Evolutionary conservation across 2,113 vertebrate species (phyloP).

Genomic region (Laticauda laticaudata): DNA sequence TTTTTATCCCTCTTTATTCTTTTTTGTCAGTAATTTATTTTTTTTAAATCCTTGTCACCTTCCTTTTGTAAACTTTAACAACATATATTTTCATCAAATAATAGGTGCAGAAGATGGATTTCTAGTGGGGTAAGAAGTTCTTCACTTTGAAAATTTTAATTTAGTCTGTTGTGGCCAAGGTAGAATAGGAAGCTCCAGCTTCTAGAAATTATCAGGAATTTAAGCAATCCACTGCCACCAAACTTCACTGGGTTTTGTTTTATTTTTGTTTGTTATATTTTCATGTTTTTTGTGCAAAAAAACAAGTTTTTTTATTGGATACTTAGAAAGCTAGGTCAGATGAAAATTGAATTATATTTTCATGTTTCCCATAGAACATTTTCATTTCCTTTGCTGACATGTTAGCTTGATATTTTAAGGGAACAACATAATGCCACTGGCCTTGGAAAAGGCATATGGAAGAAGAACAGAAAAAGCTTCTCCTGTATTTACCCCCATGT

Average conservation of each 20-base stretch:
- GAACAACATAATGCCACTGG: neutral
- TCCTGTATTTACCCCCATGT: neutral
- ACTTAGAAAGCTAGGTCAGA: neutral
- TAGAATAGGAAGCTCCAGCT: no score
- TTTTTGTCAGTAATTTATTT: neutral
- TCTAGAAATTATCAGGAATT: neutral
- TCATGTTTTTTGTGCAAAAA: neutral
- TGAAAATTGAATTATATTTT: neutral
- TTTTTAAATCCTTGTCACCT: neutral
- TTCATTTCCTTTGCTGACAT: neutral
- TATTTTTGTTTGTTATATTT: no score
- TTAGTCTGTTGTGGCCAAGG: neutral
- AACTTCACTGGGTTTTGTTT: neutral
- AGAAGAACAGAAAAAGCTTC: neutral
- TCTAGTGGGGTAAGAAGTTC: neutral
- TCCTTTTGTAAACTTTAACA: neutral
- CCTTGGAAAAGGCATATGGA: conserved; percentile 7
- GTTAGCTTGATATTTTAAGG: neutral
- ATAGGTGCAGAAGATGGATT: neutral
- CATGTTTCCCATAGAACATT: neutral
- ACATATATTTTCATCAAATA: neutral
- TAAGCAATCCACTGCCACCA: neutral
- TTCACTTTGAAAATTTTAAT: neutral
- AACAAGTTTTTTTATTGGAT: neutral
- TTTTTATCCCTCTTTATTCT: neutral